Evolutionary conservation across 2,888 invertebrate genomes (phyloP).

Genomic region (Craniophora ligustri): DNA sequence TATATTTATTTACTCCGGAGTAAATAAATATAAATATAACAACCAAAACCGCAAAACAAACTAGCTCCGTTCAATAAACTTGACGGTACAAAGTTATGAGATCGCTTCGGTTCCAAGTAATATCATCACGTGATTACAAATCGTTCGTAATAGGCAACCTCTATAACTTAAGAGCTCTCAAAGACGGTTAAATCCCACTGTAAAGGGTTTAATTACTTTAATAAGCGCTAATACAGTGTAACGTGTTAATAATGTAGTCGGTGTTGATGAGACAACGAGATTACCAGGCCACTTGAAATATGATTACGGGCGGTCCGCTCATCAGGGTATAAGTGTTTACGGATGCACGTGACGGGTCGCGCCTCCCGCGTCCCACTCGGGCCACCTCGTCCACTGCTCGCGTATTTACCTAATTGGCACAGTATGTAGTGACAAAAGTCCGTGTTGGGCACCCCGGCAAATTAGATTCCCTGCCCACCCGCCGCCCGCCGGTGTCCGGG

Average conservation of each 20-base stretch:
- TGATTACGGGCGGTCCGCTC: conserved; percentile 74
- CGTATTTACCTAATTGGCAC: conserved; percentile 86
- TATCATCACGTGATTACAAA: conserved; percentile 47
- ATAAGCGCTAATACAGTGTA: conserved; percentile 62
- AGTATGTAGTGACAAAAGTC: conserved; percentile 83
- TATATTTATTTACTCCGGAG: neutral
- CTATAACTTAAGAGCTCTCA: conserved; percentile 51
- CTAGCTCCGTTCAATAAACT: neutral
- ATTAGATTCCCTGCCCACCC: conserved; percentile 78
- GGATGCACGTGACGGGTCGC: conserved; percentile 75
- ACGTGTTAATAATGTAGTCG: conserved; percentile 66
- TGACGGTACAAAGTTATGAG: conserved; percentile 7
- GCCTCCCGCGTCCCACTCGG: conserved; percentile 41
- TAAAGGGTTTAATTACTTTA: conserved; percentile 59
- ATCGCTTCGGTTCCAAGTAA: conserved; percentile 32
- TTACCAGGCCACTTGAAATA: conserved; percentile 73
- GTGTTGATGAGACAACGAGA: conserved; percentile 70
- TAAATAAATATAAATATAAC: conserved; percentile 1
- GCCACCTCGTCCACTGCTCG: conserved; percentile 56
- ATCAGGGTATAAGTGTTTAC: conserved; percentile 78
- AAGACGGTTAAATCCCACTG: conserved; percentile 46
- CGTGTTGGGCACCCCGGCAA: conserved; percentile 71
- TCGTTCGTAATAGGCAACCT: conserved; percentile 43
- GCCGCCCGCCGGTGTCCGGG: conserved; percentile 47
- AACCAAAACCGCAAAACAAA: neutral